Evolutionary conservation across 1,140 invertebrate species (phyloP).

Genomic region (Achroia grisella): DNA sequence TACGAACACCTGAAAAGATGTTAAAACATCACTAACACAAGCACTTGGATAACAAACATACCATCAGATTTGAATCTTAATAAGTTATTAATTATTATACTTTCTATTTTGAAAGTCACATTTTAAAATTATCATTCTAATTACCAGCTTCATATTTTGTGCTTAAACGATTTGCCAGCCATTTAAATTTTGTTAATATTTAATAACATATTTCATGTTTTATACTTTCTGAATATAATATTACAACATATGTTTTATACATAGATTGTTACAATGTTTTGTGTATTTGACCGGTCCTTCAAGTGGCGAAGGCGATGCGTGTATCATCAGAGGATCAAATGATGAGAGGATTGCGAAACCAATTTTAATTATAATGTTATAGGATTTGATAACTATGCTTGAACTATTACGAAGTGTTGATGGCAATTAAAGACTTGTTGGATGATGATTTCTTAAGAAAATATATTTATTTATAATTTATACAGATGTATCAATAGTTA

Average conservation of each 20-base stretch:
- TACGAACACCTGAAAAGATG: too few relatives aligned
- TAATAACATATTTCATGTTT: slow-evolving; percentile 32
- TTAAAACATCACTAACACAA: too few relatives aligned
- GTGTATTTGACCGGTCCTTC: slow-evolving; percentile 33
- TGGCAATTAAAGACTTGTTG: slow-evolving; percentile 7
- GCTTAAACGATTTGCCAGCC: background rate
- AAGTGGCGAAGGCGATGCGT: slow-evolving; percentile 24
- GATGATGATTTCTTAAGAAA: too few relatives aligned
- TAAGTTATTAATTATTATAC: too few relatives aligned
- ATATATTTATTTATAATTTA: too few relatives aligned
- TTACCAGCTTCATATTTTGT: slow-evolving; percentile 28
- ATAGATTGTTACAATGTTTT: slow-evolving; percentile 40
- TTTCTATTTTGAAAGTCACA: slow-evolving; percentile 6
- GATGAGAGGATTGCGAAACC: slow-evolving; percentile 13
- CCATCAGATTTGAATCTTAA: too few relatives aligned
- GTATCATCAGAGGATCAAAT: slow-evolving; percentile 30
- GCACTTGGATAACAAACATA: too few relatives aligned
- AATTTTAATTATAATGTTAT: slow-evolving; percentile 21
- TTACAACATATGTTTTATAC: slow-evolving; percentile 44
- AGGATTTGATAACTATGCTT: slow-evolving; percentile 11
- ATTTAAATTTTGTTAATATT: slow-evolving; percentile 26
- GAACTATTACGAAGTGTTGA: slow-evolving; percentile 4
- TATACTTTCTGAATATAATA: slow-evolving; percentile 44
- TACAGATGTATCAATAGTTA: too few relatives aligned
- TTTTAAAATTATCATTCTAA: slow-evolving; percentile 5